phyloP scores from a whole-genome alignment of 2,113 vertebrate genomes.

The Oreochromis spilurus region DNA sequence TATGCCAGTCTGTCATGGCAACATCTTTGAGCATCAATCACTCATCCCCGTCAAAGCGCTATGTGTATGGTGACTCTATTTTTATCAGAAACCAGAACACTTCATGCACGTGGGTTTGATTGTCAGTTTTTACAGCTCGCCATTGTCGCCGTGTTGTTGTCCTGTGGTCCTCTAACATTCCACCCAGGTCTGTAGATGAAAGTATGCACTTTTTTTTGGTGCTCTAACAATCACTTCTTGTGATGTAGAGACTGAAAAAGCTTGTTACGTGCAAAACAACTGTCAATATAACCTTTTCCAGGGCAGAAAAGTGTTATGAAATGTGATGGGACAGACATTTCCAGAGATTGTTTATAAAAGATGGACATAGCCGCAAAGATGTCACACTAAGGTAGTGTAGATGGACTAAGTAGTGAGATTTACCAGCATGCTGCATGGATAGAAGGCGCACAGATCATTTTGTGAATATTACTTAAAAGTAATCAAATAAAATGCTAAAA shows the following conservation, averaged over 20 bases:
- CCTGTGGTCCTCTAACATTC: conserved; percentile 3
- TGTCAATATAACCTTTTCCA: not conserved
- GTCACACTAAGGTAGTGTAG: not conserved
- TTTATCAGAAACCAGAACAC: conserved; percentile 44
- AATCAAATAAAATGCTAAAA: not conserved
- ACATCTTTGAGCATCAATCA: conserved; percentile 66
- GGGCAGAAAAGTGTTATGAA: not conserved
- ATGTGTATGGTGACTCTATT: conserved; percentile 36
- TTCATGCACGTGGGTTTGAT: conserved; percentile 13
- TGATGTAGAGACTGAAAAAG: not conserved
- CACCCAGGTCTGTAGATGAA: not conserved
- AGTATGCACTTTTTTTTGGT: not conserved
- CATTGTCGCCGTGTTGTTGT: not conserved
- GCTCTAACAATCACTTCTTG: not conserved
- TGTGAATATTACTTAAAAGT: not conserved
- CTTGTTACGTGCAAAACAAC: not conserved
- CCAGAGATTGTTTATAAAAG: not conserved
- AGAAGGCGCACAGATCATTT: not conserved
- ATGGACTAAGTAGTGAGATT: not conserved
- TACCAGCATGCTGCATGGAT: not conserved
- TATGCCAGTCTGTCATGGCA: conserved; percentile 58
- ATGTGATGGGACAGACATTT: not conserved
- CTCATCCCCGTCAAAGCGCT: conserved; percentile 45
- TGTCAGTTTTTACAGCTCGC: conserved; percentile 8
- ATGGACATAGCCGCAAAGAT: not conserved